These are phyloP conservation scores for Anoplolepis gracilipes DNA, from an alignment of 1,140 invertebrate species.

Conservation along the genomic window DNA sequence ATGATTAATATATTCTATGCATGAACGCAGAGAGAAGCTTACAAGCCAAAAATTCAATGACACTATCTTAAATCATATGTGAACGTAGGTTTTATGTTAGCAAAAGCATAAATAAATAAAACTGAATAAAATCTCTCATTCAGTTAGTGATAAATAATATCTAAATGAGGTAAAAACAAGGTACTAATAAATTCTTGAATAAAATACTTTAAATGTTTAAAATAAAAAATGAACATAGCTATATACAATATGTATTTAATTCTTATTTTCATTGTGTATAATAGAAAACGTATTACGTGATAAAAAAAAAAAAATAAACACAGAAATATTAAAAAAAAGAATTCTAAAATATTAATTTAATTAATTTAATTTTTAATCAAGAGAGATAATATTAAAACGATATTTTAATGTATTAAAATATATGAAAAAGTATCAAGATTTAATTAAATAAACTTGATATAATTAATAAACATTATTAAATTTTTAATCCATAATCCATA, in stretches of 20 bases:
- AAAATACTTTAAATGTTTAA: background rate
- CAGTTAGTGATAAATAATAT: slow-evolving; percentile 5
- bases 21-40: background rate
- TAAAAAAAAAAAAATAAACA: too few species aligned
- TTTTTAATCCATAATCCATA: background rate
- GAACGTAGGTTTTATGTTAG: background rate
- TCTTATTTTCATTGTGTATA: background rate
- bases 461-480: slow-evolving; percentile 9
- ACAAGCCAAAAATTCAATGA: slow-evolving; percentile 26
- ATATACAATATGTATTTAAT: slow-evolving; percentile 1
- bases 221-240: background rate
- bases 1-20: slow-evolving; percentile 19
- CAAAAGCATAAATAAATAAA: background rate
- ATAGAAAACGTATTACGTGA: background rate
- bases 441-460: background rate
- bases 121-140: background rate
- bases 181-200: background rate
- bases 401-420: background rate
- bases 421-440: background rate
- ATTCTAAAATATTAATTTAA: background rate
- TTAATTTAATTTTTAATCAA: background rate
- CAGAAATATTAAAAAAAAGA: background rate
- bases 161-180: slow-evolving; percentile 17
- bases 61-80: background rate
- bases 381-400: slow-evolving; percentile 3